A percentile compares a stretch with the other conserved stretches of the same genome.
phyloP scores from a whole-genome alignment of 2,113 vertebrate genomes.

The Petrocephalus zakoni region DNA sequence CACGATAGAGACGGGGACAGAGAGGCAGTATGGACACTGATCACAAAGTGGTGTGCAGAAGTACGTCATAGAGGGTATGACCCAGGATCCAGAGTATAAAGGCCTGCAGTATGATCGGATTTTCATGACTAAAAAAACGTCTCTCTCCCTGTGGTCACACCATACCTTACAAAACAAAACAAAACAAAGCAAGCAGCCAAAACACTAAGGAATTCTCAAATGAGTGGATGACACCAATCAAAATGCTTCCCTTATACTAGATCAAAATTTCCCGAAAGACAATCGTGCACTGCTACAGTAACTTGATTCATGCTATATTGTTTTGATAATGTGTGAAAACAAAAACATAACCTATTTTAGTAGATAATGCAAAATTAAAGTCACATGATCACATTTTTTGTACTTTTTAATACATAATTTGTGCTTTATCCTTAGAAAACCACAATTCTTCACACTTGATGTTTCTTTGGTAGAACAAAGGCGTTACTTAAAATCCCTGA shows the following conservation, averaged over 20 bases:
- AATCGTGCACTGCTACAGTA: background rate
- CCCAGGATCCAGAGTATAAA: conserved; percentile 9
- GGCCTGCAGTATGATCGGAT: background rate
- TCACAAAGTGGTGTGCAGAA: background rate
- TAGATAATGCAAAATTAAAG: background rate
- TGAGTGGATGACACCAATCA: background rate
- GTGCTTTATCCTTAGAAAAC: background rate
- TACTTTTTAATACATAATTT: too few species aligned
- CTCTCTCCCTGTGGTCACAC: conserved; percentile 31
- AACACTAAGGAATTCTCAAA: background rate
- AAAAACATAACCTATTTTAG: background rate
- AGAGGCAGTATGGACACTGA: background rate
- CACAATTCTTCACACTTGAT: background rate
- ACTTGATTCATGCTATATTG: background rate
- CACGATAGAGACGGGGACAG: conserved; percentile 25
- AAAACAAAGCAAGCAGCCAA: conserved; percentile 20
- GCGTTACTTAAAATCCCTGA: background rate
- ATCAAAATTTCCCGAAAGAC: background rate
- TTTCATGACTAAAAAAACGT: background rate
- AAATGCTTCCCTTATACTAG: background rate
- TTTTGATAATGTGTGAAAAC: background rate
- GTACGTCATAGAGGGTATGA: background rate
- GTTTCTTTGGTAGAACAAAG: background rate
- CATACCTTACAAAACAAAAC: conserved; percentile 17
- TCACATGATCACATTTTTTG: background rate